A percentile compares a stretch with the other conserved stretches of the same genome.
These are phyloP conservation scores for Dolichallabes microphthalmus DNA, from an alignment of 2,113 vertebrate genomes.

Conservation along the genomic window DNA sequence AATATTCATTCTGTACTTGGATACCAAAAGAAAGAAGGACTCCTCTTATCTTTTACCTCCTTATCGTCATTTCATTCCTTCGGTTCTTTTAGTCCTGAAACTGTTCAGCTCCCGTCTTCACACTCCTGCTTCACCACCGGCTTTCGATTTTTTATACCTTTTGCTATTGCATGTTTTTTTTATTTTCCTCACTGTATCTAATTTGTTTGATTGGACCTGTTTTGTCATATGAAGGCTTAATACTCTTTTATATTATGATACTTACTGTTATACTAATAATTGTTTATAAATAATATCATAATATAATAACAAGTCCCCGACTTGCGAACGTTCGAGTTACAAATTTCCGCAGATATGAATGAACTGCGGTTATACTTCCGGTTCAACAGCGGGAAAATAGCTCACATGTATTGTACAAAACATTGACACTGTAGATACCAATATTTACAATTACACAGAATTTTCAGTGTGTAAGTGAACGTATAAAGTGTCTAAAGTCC, in stretches of 20 bases:
- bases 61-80: not conserved
- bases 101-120: slow-evolving; percentile 47
- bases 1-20: not conserved
- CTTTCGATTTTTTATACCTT: not conserved
- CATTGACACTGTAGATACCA: too few relatives aligned
- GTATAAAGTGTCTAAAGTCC: too few relatives aligned
- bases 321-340: too few relatives aligned
- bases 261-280: too few relatives aligned
- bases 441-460: too few relatives aligned
- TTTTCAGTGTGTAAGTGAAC: too few relatives aligned
- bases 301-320: too few relatives aligned
- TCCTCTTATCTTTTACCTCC: slow-evolving; percentile 51
- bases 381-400: too few relatives aligned
- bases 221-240: slow-evolving; percentile 21
- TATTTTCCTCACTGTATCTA: not conserved
- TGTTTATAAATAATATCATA: too few relatives aligned
- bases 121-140: slow-evolving; percentile 30
- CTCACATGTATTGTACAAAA: too few relatives aligned
- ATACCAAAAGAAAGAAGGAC: slow-evolving; percentile 62
- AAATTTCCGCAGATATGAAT: too few relatives aligned
- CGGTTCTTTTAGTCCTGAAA: slow-evolving; percentile 26
- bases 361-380: too few relatives aligned
- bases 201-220: slow-evolving; percentile 12
- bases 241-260: not conserved
- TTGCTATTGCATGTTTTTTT: slow-evolving; percentile 24